phyloP scores from a whole-genome alignment of 1,140 invertebrate genomes.

The Zaprionus davidi region DNA sequence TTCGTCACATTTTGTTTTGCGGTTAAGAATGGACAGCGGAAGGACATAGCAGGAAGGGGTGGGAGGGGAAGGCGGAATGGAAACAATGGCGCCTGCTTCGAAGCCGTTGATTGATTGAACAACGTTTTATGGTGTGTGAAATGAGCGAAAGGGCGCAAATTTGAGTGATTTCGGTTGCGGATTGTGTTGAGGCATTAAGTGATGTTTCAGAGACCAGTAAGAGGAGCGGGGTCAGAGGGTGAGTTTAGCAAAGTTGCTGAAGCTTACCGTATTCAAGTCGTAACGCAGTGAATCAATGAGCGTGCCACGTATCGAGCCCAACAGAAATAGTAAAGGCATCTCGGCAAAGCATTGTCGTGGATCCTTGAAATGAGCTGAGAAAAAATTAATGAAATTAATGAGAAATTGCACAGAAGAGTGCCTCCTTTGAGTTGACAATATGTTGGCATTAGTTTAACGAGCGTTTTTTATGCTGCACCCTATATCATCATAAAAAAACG shows the following conservation, averaged over 20 bases:
- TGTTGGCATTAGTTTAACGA: slow-evolving; percentile 53
- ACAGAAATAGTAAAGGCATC: slow-evolving; percentile 88
- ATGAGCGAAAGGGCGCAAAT: slow-evolving; percentile 77
- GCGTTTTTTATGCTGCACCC: not conserved
- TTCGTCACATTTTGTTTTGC: slow-evolving; percentile 83
- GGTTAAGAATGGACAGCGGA: slow-evolving; percentile 48
- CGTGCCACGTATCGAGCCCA: slow-evolving; percentile 86
- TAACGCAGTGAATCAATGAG: slow-evolving; percentile 86
- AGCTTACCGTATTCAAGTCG: slow-evolving; percentile 80
- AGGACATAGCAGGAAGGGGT: slow-evolving; percentile 1
- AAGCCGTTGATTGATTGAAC: slow-evolving; percentile 77
- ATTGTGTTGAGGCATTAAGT: slow-evolving; percentile 63
- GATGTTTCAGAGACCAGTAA: not conserved
- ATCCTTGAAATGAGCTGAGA: slow-evolving; percentile 83
- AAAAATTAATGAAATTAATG: slow-evolving; percentile 44
- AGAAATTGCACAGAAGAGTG: slow-evolving; percentile 24
- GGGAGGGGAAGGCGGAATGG: slow-evolving; percentile 2
- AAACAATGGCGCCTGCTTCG: slow-evolving; percentile 62
- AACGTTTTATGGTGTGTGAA: slow-evolving; percentile 79
- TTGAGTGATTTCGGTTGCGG: slow-evolving; percentile 68
- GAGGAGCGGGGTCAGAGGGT: not conserved
- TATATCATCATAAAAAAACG: not conserved
- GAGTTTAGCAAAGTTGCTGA: slow-evolving; percentile 3
- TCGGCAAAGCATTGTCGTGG: slow-evolving; percentile 85
- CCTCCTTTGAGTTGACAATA: slow-evolving; percentile 2